Evolutionary conservation across 2,797 vertebrate species (phyloP).

Genomic region (Anas flavirostris): DNA sequence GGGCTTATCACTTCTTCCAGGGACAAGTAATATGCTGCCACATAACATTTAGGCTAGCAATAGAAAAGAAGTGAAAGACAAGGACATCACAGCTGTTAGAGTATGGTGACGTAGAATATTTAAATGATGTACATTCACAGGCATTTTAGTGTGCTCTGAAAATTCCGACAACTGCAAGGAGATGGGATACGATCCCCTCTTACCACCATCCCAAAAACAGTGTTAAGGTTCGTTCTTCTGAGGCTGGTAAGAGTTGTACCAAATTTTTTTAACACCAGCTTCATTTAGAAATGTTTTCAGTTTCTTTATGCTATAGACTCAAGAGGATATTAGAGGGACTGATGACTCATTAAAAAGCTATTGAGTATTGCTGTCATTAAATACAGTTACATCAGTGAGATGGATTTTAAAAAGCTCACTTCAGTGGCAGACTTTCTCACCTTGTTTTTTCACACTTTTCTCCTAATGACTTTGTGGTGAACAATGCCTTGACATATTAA

Average conservation of each 20-base stretch:
- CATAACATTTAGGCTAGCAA: neutral
- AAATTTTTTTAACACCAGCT: constrained; percentile 53
- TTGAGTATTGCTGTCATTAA: constrained; percentile 39
- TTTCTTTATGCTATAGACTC: neutral
- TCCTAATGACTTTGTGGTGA: neutral
- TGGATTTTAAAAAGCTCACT: constrained; percentile 35
- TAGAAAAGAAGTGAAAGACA: constrained; percentile 54
- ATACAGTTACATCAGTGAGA: neutral
- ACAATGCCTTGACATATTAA: neutral
- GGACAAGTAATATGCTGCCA: neutral
- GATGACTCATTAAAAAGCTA: constrained; percentile 43
- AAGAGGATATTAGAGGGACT: neutral
- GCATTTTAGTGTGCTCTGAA: constrained; percentile 60
- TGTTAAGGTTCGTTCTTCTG: constrained; percentile 26
- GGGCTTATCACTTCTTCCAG: neutral
- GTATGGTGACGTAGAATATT: constrained; percentile 37
- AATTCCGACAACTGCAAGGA: constrained; percentile 27
- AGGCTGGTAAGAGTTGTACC: constrained; percentile 38
- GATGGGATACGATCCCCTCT: neutral
- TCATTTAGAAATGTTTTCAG: constrained; percentile 66
- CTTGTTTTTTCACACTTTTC: constrained; percentile 44
- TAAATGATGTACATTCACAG: constrained; percentile 42
- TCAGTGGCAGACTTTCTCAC: neutral
- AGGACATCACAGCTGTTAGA: constrained; percentile 40
- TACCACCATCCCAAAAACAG: neutral